phyloP scores from a whole-genome alignment of 2,888 invertebrate genomes.

The Zootermopsis nevadensis region DNA sequence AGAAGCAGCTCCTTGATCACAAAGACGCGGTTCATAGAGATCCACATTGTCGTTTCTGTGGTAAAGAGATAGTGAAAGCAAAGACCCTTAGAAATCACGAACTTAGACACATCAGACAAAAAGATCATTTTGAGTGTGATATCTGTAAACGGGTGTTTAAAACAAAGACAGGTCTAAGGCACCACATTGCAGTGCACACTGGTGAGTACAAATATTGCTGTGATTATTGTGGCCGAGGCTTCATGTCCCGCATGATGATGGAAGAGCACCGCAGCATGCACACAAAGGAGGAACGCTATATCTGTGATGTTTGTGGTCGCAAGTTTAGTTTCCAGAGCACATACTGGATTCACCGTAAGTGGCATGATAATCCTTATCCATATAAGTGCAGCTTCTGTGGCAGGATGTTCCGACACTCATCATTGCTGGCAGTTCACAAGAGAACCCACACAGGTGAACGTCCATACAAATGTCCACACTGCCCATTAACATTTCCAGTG shows the following conservation, averaged over 20 bases:
- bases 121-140: conserved; percentile 53
- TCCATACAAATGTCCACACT: conserved; percentile 64
- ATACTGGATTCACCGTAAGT: conserved; percentile 55
- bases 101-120: conserved; percentile 50
- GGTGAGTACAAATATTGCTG: conserved; percentile 55
- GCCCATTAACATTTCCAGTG: conserved; percentile 63
- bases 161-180: conserved; percentile 53
- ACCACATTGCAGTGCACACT: conserved; percentile 54
- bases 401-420: conserved; percentile 54
- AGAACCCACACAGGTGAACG: conserved; percentile 65
- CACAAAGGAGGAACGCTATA: conserved; percentile 54
- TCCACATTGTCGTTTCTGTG: conserved; percentile 53
- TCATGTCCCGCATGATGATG: conserved; percentile 54
- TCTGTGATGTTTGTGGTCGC: conserved; percentile 55
- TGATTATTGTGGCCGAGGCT: conserved; percentile 54
- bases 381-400: conserved; percentile 55
- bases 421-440: conserved; percentile 59
- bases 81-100: conserved; percentile 53
- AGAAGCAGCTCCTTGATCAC: conserved; percentile 52
- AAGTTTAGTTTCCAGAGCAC: conserved; percentile 55
- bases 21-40: conserved; percentile 51
- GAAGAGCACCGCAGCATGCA: conserved; percentile 55
- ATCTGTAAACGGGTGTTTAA: conserved; percentile 54
- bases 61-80: conserved; percentile 52
- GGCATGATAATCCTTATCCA: conserved; percentile 55